Percentiles rank a stretch among this genome's conserved stretches.
Evolutionary conservation across 2,797 vertebrate genomes (phyloP).

Genomic region (Naso thynnoides): DNA sequence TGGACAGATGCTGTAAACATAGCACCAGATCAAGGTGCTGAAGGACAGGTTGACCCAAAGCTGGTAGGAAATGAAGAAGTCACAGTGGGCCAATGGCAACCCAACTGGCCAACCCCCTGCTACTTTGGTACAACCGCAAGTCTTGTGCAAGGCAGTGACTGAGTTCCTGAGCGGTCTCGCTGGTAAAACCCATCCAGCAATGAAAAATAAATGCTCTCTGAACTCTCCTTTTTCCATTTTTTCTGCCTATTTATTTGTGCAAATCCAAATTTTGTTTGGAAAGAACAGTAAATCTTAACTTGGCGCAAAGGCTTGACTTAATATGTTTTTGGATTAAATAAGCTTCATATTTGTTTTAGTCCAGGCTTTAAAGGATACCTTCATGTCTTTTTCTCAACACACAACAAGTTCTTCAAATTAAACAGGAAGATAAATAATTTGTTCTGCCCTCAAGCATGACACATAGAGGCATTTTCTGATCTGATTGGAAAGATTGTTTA

Average conservation of each 20-base stretch:
- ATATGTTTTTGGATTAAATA: constrained; percentile 48
- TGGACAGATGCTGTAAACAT: constrained; percentile 69
- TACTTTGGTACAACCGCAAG: constrained; percentile 43
- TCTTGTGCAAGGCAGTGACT: constrained; percentile 32
- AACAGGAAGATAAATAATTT: neutral
- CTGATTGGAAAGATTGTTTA: neutral
- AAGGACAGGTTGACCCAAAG: constrained; percentile 62
- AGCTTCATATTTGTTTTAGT: constrained; percentile 29
- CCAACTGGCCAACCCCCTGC: constrained; percentile 32
- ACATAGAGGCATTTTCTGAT: neutral
- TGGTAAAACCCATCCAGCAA: constrained; percentile 48
- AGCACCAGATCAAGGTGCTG: constrained; percentile 68
- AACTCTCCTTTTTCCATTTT: constrained; percentile 12
- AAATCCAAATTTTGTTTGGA: constrained; percentile 52
- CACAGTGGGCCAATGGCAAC: constrained; percentile 41
- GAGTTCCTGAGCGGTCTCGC: constrained; percentile 42
- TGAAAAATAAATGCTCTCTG: constrained; percentile 59
- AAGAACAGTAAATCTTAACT: constrained; percentile 35
- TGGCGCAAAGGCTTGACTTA: constrained; percentile 11
- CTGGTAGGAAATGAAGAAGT: constrained; percentile 69
- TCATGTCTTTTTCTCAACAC: constrained; percentile 2
- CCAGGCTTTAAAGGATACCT: constrained; percentile 8
- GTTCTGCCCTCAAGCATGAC: neutral
- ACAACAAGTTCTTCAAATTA: neutral
- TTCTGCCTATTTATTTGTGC: constrained; percentile 49